These are phyloP conservation scores for Etheostoma nigrum DNA, from an alignment of 2,797 vertebrate species.

Conservation along the genomic window DNA sequence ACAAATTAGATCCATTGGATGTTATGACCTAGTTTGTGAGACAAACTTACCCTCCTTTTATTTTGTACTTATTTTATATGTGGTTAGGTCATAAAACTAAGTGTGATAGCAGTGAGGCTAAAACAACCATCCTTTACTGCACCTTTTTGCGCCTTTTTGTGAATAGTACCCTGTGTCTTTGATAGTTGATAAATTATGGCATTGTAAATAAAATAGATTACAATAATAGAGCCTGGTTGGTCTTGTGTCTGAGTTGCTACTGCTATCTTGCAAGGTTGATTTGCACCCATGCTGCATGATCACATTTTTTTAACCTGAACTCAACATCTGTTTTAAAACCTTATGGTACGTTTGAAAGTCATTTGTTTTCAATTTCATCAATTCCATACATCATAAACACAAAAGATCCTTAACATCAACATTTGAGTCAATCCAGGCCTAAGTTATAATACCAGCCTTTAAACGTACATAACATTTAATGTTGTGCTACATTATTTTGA, in stretches of 20 bases:
- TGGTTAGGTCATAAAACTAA: conserved; percentile 48
- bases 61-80: conserved; percentile 42
- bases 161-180: neutral
- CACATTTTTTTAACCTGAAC: neutral
- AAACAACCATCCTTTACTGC: conserved; percentile 20
- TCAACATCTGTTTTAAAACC: neutral
- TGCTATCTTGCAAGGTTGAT: neutral
- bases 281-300: neutral
- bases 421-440: neutral
- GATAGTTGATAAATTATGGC: neutral
- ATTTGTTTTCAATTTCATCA: neutral
- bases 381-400: neutral
- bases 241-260: neutral
- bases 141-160: conserved; percentile 15
- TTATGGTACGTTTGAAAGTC: neutral
- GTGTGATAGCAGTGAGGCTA: conserved; percentile 14
- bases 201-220: neutral
- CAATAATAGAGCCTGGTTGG: neutral
- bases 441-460: neutral
- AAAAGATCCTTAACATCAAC: neutral
- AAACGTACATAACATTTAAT: neutral
- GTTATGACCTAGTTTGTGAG: conserved; percentile 66
- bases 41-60: conserved; percentile 51
- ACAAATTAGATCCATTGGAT: conserved; percentile 58
- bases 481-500: conserved; percentile 2